A percentile compares a stretch with the other conserved stretches of the same genome.
phyloP scores from a whole-genome alignment of 2,113 vertebrate genomes.

The Tinamus guttatus region DNA sequence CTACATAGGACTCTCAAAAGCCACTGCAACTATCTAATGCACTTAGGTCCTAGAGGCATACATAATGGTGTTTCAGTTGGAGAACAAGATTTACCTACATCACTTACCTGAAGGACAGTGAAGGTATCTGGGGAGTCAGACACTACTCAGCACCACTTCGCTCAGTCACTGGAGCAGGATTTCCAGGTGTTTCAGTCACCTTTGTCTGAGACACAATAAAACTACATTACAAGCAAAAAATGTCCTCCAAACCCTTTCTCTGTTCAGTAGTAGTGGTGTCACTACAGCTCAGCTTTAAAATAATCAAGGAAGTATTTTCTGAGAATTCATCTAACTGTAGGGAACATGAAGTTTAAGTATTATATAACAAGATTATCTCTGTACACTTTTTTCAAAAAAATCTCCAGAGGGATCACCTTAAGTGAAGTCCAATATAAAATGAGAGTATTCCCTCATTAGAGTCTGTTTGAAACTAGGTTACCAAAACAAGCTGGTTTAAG shows the following conservation, averaged over 20 bases:
- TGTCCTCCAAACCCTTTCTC: not conserved
- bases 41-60: not conserved
- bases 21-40: not conserved
- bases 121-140: slow-evolving; percentile 68
- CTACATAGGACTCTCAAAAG: not conserved
- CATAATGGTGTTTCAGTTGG: accelerated
- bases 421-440: not conserved
- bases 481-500: not conserved
- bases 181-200: slow-evolving; percentile 78
- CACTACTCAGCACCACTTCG: slow-evolving; percentile 78
- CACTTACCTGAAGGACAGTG: slow-evolving; percentile 71
- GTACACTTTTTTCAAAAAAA: not conserved
- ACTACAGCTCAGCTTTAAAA: not conserved
- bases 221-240: not conserved
- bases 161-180: slow-evolving; percentile 74
- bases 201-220: slow-evolving; percentile 66
- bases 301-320: not conserved
- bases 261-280: not conserved
- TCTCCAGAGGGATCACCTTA: not conserved
- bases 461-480: not conserved
- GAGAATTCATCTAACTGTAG: not conserved
- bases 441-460: not conserved
- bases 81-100: not conserved
- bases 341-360: not conserved
- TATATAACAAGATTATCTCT: not conserved